These are phyloP conservation scores for Acronicta alni DNA, from an alignment of 2,888 invertebrate species.

Conservation along the genomic window DNA sequence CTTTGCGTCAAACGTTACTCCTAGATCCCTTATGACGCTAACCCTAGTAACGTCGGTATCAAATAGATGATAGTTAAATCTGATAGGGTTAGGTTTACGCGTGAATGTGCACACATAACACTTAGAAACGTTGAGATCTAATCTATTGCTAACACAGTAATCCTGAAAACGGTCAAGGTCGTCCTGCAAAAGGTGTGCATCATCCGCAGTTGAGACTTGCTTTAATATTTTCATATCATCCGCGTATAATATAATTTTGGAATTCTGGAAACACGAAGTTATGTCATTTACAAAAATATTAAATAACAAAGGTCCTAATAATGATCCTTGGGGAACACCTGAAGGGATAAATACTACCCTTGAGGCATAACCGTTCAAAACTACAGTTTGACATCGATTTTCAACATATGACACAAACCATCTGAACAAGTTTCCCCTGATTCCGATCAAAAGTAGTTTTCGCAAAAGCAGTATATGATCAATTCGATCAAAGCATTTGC, in stretches of 20 bases:
- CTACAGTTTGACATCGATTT: too few species aligned
- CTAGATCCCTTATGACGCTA: too few species aligned
- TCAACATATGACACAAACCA: slow-evolving; percentile 7
- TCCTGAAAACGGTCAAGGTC: background rate
- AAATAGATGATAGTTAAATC: too few species aligned
- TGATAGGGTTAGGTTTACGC: background rate
- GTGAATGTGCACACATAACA: background rate
- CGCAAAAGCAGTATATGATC: too few species aligned
- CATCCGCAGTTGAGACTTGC: background rate
- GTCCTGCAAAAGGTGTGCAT: background rate
- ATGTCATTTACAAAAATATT: background rate
- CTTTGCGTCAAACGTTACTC: too few species aligned
- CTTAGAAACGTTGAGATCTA: background rate
- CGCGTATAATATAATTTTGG: slow-evolving; percentile 1
- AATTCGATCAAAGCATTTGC: too few species aligned
- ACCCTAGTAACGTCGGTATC: too few species aligned
- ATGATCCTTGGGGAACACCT: slow-evolving; percentile 1
- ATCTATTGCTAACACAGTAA: background rate
- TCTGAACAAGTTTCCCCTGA: background rate
- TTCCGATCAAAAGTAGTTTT: background rate
- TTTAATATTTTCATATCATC: background rate
- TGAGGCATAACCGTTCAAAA: slow-evolving; percentile 3
- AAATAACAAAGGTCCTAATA: background rate
- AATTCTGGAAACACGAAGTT: background rate
- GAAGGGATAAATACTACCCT: slow-evolving; percentile 3